Conservation (phyloP, 2,797 vertebrate species). For the Phyllotis vaccarum region DNA sequence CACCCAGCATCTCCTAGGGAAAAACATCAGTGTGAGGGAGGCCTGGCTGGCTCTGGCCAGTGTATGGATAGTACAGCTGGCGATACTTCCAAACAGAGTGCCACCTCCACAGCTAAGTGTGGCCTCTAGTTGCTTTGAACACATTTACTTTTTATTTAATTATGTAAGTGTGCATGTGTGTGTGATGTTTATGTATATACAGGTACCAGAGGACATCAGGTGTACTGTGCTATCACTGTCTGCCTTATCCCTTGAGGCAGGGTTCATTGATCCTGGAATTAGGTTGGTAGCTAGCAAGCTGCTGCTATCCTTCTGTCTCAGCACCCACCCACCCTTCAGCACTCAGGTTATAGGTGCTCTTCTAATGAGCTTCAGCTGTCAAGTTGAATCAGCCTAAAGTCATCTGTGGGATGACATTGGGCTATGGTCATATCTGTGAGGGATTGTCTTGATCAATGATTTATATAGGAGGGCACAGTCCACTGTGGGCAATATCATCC, state of each 20-base stretch:
- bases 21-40: neutral
- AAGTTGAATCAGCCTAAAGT: too few species aligned
- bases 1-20: neutral
- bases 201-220: neutral
- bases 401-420: neutral
- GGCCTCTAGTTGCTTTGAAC: neutral
- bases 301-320: neutral
- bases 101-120: neutral
- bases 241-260: neutral
- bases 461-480: neutral
- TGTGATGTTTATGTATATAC: neutral
- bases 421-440: neutral
- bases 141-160: neutral
- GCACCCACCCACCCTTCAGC: neutral
- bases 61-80: too few species aligned
- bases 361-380: neutral
- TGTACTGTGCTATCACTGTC: neutral
- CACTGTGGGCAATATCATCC: neutral
- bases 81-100: neutral
- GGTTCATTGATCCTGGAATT: neutral
- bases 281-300: neutral
- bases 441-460: neutral
- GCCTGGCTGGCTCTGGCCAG: neutral
- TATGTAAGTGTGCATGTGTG: neutral
- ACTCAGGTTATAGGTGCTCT: neutral